Percentiles rank a stretch among this genome's conserved stretches.
Evolutionary conservation across 1,140 invertebrate genomes (phyloP).

Genomic region (Arctopsyche grandis): DNA sequence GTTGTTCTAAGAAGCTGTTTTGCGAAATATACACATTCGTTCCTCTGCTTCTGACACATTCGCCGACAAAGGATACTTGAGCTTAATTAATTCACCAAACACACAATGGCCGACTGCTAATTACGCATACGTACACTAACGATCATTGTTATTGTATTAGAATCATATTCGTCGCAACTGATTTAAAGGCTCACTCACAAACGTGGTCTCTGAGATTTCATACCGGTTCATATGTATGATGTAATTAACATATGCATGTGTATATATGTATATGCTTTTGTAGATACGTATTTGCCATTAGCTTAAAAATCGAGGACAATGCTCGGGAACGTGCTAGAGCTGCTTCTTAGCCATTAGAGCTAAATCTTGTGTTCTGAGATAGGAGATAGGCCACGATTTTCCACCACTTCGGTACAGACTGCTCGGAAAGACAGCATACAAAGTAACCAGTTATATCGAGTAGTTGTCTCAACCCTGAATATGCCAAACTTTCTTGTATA

Average conservation of each 20-base stretch:
- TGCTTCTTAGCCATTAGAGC: not conserved
- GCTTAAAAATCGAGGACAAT: too few species aligned
- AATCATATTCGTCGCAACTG: too few species aligned
- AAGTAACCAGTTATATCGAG: not conserved
- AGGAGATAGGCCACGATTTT: conserved; percentile 21
- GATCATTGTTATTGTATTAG: too few species aligned
- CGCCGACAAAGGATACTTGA: not conserved
- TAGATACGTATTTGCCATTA: too few species aligned
- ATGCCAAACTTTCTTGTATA: too few species aligned
- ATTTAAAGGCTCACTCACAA: too few species aligned
- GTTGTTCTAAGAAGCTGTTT: not conserved
- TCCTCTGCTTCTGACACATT: conserved; percentile 5
- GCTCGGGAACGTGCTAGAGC: conserved; percentile 2
- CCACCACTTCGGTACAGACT: not conserved
- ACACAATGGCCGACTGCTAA: conserved; percentile 5
- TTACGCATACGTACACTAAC: not conserved
- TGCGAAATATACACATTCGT: not conserved
- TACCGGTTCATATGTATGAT: too few species aligned
- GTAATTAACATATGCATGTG: too few species aligned
- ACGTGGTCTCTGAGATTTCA: too few species aligned
- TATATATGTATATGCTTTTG: too few species aligned
- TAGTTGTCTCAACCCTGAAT: not conserved
- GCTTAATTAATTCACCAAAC: conserved; percentile 3
- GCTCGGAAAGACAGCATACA: not conserved
- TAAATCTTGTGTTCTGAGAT: conserved; percentile 13